Base-by-base conservation (phyloP, 2,113 vertebrate genomes). In the Butorides virescens region DNA sequence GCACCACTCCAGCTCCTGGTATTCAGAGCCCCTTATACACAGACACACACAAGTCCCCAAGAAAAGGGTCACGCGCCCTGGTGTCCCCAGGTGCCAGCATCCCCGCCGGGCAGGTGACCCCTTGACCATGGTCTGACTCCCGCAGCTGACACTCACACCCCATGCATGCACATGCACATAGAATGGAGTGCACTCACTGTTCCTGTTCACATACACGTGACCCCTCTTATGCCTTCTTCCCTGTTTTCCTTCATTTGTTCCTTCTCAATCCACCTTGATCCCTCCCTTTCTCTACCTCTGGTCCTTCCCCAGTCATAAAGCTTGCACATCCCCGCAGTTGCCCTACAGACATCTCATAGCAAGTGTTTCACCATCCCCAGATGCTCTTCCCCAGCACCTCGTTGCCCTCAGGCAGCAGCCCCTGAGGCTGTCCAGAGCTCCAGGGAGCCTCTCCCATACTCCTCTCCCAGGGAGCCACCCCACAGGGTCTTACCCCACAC, bases 351-450 rank as follows among this genome's bases (percentile, higher is more conserved):
- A 66, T 15, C n/a, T 36, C 18, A 20, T 3, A 67, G 20, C 0
- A 88, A 29, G 34, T 30, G 23, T 36, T 62, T 8, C 4, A 47
- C 9, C 39, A 20, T 23, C 18, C 32, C 15, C 32, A 62, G 18
- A 27, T 26, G 18, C 9, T 58, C 22, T 46, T 50, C 47, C 26
- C 21, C 44, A 68, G 44, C 11, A 44, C 3, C 23, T 8, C 36
- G 30, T 4, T 0, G 2, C 19, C 14, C 25, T 10, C 8, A 73
- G 62, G 3, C 47, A 67, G 47, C 1, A 4, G 44, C 15, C 10
- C 13, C 32, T 2, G 5, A 72, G 39, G 29, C 18, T 62, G 6
- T 25, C 3, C 1, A 39, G n/a, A 30, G 19, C 16, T 47, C 13
- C 67, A 76, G 22, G 29, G 20, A 75, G 19, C 13, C 15, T 42